Conservation (phyloP, 2,113 vertebrate species). For the Neodon shergylaensis region DNA sequence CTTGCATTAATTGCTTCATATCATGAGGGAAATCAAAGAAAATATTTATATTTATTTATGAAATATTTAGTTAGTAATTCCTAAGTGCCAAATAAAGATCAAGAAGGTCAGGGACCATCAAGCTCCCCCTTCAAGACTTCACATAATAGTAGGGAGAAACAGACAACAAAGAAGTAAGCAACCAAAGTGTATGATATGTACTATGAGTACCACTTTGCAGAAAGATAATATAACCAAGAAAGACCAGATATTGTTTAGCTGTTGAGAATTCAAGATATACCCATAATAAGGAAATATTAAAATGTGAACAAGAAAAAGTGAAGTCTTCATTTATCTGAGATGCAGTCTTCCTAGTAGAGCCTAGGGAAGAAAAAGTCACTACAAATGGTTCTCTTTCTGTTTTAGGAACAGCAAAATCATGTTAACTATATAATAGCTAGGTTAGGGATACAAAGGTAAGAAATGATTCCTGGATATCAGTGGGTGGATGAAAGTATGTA, state of each 20-base stretch:
- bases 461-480: neutral
- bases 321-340: neutral
- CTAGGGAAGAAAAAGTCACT: neutral
- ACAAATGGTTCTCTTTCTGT: neutral
- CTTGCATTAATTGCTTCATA: neutral
- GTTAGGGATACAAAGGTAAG: accelerated
- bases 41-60: neutral
- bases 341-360: neutral
- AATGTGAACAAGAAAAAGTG: neutral
- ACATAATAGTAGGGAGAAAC: neutral
- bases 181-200: neutral
- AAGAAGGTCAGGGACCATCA: neutral
- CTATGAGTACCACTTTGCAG: neutral
- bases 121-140: neutral
- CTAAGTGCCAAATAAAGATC: neutral
- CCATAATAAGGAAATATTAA: neutral
- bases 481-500: accelerated
- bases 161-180: neutral
- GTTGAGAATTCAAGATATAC: neutral
- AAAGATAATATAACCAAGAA: neutral
- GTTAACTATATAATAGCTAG: neutral
- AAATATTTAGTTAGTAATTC: neutral
- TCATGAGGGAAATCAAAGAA: neutral
- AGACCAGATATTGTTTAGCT: neutral
- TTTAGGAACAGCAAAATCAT: neutral